Conservation (phyloP, 2,888 invertebrate species). For the Drosophila yooni region DNA sequence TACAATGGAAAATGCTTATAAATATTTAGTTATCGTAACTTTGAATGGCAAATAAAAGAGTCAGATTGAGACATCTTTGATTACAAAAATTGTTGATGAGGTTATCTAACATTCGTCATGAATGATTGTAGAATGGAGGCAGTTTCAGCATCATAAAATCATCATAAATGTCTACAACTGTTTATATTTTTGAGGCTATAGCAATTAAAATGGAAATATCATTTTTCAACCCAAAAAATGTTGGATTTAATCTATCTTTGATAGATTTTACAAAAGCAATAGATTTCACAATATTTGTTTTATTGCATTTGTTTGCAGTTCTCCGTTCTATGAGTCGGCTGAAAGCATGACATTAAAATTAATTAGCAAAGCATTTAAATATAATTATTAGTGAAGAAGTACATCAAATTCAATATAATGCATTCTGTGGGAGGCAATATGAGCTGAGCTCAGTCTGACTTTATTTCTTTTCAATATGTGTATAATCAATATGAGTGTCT, state of each 20-base stretch:
- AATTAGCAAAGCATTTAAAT: slow-evolving; percentile 4
- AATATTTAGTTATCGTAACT: background rate
- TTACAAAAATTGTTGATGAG: background rate
- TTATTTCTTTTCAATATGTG: fast-evolving
- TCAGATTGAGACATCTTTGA: background rate
- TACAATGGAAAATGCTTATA: background rate
- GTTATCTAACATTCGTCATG: no score
- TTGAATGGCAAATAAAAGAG: background rate
- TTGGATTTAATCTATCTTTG: background rate
- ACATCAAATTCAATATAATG: slow-evolving; percentile 24
- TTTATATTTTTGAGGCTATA: background rate
- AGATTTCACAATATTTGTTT: slow-evolving; percentile 1
- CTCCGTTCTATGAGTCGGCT: no score
- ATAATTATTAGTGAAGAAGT: background rate
- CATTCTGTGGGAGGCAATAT: slow-evolving; percentile 12
- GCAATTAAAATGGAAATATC: no score
- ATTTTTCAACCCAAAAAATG: no score
- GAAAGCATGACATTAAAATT: slow-evolving; percentile 10
- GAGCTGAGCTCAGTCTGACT: background rate
- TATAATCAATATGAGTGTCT: background rate
- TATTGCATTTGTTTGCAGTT: background rate
- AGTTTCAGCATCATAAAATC: background rate
- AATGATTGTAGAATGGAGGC: background rate
- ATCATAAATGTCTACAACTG: background rate
- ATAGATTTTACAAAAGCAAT: background rate